Conservation (phyloP, 1,140 invertebrate species). For the Nomia melanderi region DNA sequence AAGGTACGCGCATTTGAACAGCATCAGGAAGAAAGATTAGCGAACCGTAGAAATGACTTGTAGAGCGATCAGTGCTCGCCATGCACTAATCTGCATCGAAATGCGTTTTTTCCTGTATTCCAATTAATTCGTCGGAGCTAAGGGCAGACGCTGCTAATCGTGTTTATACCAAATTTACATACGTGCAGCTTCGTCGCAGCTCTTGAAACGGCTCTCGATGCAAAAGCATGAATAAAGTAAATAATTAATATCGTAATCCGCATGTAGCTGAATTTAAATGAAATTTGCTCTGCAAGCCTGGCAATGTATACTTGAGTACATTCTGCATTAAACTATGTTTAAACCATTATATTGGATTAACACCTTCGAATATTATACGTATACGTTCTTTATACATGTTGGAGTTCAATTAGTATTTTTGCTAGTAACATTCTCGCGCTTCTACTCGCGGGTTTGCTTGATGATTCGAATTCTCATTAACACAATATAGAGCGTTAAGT, state of each 20-base stretch:
- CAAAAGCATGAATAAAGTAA: slow-evolving; percentile 25
- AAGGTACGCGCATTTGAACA: not conserved
- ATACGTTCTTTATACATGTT: not conserved
- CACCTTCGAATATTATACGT: not conserved
- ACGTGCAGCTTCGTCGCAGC: slow-evolving; percentile 3
- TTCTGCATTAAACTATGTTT: not conserved
- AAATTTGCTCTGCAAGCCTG: slow-evolving; percentile 20
- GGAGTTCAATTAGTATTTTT: slow-evolving; percentile 12
- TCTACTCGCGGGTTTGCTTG: not conserved
- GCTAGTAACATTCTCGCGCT: not conserved
- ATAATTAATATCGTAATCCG: slow-evolving; percentile 9
- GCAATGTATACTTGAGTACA: not conserved
- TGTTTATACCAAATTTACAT: too few relatives aligned
- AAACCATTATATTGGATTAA: not conserved
- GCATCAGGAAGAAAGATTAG: not conserved
- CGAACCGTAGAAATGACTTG: not conserved
- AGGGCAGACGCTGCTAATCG: not conserved
- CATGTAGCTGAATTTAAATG: slow-evolving; percentile 13
- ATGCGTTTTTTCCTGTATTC: not conserved
- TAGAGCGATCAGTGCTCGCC: not conserved
- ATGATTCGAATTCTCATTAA: not conserved
- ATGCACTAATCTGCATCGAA: not conserved
- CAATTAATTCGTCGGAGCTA: not conserved
- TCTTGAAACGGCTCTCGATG: not conserved
- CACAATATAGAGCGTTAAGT: not conserved